Conservation (phyloP, 2,113 vertebrate species). For the Bos taurus region DNA sequence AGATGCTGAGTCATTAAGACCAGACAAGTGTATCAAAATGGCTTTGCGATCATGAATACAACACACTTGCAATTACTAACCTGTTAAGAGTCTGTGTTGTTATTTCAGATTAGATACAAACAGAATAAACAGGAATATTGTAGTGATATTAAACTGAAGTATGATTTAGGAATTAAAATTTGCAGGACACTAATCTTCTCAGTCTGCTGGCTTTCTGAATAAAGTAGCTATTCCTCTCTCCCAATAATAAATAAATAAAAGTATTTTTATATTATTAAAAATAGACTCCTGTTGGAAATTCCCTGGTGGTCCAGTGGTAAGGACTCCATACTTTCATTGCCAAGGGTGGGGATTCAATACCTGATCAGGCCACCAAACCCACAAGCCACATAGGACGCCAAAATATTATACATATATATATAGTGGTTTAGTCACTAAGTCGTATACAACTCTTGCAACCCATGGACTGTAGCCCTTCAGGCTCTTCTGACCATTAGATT, state of each 20-base stretch:
- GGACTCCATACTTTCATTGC: neutral
- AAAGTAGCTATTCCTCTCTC: neutral
- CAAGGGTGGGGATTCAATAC: neutral
- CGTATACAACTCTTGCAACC: neutral
- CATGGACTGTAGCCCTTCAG: neutral
- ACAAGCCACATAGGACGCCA: neutral
- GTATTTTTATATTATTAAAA: neutral
- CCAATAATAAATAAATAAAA: neutral
- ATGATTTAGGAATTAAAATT: neutral
- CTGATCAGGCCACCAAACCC: neutral
- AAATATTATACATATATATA: neutral
- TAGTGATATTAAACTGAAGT: neutral
- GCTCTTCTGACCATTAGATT: neutral
- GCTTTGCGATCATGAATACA: neutral
- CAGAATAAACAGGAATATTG: neutral
- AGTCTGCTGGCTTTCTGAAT: neutral
- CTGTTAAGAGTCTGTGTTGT: neutral
- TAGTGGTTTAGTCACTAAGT: neutral
- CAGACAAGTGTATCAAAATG: neutral
- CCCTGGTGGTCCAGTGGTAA: neutral
- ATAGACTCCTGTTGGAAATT: neutral
- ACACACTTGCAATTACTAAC: neutral
- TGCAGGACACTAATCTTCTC: neutral
- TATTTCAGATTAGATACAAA: neutral
- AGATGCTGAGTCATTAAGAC: neutral